A percentile compares a stretch with the other conserved stretches of the same genome.
Conservation (phyloP, 2,113 vertebrate genomes). For the Cyanistes caeruleus region DNA sequence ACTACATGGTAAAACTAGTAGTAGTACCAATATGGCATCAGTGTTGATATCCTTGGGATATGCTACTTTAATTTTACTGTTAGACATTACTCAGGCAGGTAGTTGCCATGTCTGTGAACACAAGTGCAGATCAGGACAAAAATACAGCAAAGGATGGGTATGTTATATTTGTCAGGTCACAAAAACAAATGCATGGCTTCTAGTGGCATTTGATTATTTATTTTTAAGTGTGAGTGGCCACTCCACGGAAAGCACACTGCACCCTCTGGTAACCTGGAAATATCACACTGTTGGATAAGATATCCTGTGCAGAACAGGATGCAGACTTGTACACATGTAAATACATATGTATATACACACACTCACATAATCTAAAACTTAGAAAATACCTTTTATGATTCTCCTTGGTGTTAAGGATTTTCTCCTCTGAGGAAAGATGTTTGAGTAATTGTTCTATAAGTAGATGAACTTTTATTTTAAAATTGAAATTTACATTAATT, state of each 20-base stretch:
- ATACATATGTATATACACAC: neutral
- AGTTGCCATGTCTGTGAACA: neutral
- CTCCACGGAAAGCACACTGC: neutral
- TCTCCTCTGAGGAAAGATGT: neutral
- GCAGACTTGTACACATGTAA: neutral
- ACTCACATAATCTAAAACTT: neutral
- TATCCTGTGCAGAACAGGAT: neutral
- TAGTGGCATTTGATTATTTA: neutral
- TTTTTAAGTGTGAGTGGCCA: neutral
- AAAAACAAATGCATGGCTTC: neutral
- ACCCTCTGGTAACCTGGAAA: neutral
- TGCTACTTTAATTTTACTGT: neutral
- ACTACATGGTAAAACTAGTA: neutral
- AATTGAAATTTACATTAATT: neutral
- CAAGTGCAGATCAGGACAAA: neutral
- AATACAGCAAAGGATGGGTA: neutral
- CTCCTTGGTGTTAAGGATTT: neutral
- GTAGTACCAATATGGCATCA: neutral
- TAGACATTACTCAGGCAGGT: neutral
- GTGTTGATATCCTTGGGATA: neutral
- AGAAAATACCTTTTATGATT: neutral
- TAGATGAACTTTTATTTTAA: neutral
- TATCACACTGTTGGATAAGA: rapidly evolving
- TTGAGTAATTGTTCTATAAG: neutral
- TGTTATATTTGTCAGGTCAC: neutral